These are phyloP conservation scores for Leptosomus discolor DNA, from an alignment of 2,113 vertebrate species.

Conservation along the genomic window DNA sequence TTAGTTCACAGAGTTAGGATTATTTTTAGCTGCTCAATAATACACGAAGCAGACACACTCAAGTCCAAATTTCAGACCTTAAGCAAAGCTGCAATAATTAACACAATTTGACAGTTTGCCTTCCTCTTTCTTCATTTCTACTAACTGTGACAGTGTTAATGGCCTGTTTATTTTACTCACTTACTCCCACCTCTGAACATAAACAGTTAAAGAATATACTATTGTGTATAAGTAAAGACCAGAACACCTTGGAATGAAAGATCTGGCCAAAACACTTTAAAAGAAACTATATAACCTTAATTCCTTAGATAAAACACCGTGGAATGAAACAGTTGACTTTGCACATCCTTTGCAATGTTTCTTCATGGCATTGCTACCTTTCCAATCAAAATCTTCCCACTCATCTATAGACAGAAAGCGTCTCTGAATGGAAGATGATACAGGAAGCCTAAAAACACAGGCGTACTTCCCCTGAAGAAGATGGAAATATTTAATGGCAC, in stretches of 20 bases:
- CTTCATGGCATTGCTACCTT: background rate
- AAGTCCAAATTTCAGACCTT: background rate
- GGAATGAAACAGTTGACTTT: background rate
- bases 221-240: background rate
- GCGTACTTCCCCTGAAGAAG: background rate
- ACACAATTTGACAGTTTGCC: background rate
- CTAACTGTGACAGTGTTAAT: background rate
- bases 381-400: background rate
- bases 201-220: background rate
- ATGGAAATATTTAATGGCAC: background rate
- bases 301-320: background rate
- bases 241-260: background rate
- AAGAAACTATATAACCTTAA: background rate
- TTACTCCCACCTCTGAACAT: background rate
- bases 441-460: background rate
- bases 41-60: background rate
- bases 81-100: background rate
- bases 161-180: background rate
- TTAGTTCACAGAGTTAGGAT: background rate
- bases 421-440: background rate
- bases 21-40: background rate
- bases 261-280: background rate
- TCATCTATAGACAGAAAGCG: background rate
- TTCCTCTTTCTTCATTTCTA: background rate
- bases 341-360: background rate